Base-by-base conservation (phyloP, 2,888 invertebrate genomes). In the Branchellion lobata region DNA sequence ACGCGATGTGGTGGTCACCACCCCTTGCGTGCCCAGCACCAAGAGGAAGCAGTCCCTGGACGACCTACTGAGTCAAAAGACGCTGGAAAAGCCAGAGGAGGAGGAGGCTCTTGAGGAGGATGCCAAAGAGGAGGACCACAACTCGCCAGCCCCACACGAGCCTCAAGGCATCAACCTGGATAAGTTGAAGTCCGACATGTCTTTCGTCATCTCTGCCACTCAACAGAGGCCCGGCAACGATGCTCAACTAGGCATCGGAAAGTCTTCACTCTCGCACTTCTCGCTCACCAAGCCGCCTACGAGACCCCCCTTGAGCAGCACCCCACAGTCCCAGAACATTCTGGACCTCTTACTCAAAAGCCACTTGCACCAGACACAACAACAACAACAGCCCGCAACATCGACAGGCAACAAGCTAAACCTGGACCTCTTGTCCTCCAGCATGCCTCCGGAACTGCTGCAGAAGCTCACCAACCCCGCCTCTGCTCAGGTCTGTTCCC, bases 11-110 rank as follows among this genome's bases (percentile, higher is more conserved):
- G 24, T 18, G 3, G 61, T 51, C 21, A 74, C 27, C 2, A 51
- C 5, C 34, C 40, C 79, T 31, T 65, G 40, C n/a, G 33, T 29
- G 24, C 47, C 57, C 31, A 53, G 34, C 18, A 34, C 74, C 27
- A 74, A 51, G 31, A 74, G 79, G 51, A 79, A 79, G 53, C 79
- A 79, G 51, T 79, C 79, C 0, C 61, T 79, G 11, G 79, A 79
- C n/a, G 79, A 74, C 40, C 27, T 79, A 2, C n/a, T 79, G 57
- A 36, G 51, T 8, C 34, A 71, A 14, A 79, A 72, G 73, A 40
- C 53, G 29, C 5, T 18, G 1, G 79, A 24, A n/a, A 40, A 31
- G 14, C 57, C 14, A n/a, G 21, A 21, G 3, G 76, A n/a, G 29
- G 24, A 33, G 29, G 21, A 8, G 1, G 78, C 40, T 11, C 14